Evolutionary conservation across 2,797 vertebrate genomes (phyloP).

Genomic region (Myotis pilosus): DNA sequence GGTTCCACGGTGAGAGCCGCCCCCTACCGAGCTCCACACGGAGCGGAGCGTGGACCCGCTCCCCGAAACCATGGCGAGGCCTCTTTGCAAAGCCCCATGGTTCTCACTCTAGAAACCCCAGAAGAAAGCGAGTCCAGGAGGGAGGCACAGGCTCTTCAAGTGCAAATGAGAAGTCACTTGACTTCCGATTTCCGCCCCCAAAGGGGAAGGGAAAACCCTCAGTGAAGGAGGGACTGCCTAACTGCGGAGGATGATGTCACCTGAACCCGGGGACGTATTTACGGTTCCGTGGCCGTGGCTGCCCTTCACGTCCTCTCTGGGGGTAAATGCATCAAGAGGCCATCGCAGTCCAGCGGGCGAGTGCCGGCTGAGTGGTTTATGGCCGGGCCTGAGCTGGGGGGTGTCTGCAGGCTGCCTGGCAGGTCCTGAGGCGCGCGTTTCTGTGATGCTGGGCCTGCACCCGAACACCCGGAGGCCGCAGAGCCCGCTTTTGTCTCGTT

Average conservation of each 20-base stretch:
- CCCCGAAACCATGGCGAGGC: neutral
- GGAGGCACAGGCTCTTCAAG: neutral
- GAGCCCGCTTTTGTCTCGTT: neutral
- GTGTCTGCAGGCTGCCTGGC: conserved; percentile 57
- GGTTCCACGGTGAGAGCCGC: neutral
- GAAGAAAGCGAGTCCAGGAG: neutral
- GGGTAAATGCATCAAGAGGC: conserved; percentile 64
- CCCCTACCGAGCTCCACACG: accelerated
- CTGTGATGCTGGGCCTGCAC: neutral
- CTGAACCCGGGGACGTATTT: conserved; percentile 49
- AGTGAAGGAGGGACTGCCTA: neutral
- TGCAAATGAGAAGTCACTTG: neutral
- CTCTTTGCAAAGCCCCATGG: neutral
- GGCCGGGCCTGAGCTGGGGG: neutral
- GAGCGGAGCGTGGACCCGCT: accelerated
- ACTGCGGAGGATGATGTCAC: neutral
- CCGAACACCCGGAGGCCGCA: neutral
- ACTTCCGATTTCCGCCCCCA: neutral
- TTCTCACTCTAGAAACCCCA: neutral
- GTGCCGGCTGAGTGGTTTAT: conserved; percentile 77
- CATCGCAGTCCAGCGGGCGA: neutral
- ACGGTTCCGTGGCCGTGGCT: neutral
- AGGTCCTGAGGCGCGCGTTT: neutral
- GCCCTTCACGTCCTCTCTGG: conserved; percentile 63
- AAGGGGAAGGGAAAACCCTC: neutral